phyloP scores from a whole-genome alignment of 2,888 invertebrate species.

The Lasiommata megera region DNA sequence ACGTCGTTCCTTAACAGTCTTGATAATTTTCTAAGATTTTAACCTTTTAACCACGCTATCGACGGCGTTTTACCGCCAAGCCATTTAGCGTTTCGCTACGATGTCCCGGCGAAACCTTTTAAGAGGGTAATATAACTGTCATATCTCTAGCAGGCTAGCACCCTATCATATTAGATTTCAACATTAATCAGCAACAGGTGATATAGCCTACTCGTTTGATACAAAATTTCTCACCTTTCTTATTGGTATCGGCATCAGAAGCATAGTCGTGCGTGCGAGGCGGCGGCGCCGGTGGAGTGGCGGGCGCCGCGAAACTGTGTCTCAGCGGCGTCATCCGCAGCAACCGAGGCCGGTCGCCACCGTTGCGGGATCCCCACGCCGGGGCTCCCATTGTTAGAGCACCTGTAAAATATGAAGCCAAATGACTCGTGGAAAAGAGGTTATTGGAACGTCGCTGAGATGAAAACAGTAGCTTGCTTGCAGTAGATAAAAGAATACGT shows the following conservation, averaged over 20 bases:
- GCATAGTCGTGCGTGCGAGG: slow-evolving; percentile 72
- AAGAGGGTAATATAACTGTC: too few species aligned
- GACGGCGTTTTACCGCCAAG: too few species aligned
- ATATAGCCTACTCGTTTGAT: not conserved
- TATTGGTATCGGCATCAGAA: slow-evolving; percentile 83
- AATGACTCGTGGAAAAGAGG: not conserved
- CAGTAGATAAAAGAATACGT: too few species aligned
- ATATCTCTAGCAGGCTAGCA: too few species aligned
- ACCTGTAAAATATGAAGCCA: not conserved
- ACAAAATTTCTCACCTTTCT: slow-evolving; percentile 63
- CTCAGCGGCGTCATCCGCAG: slow-evolving; percentile 82
- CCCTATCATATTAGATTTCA: too few species aligned
- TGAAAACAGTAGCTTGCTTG: not conserved
- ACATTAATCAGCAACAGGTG: not conserved
- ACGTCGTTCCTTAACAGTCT: too few species aligned
- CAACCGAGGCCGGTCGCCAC: slow-evolving; percentile 76
- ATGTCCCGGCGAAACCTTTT: too few species aligned
- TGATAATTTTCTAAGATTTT: too few species aligned
- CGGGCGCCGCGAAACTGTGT: slow-evolving; percentile 80
- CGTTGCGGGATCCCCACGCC: slow-evolving; percentile 70
- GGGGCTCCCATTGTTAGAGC: slow-evolving; percentile 66
- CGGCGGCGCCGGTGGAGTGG: slow-evolving; percentile 67
- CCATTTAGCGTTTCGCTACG: too few species aligned
- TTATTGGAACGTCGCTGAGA: not conserved
- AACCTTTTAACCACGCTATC: too few species aligned